Evolutionary conservation across 2,888 invertebrate genomes (phyloP), one percentile per base, ranked within the genome.

Genomic region (Schizaphis graminum): DNA sequence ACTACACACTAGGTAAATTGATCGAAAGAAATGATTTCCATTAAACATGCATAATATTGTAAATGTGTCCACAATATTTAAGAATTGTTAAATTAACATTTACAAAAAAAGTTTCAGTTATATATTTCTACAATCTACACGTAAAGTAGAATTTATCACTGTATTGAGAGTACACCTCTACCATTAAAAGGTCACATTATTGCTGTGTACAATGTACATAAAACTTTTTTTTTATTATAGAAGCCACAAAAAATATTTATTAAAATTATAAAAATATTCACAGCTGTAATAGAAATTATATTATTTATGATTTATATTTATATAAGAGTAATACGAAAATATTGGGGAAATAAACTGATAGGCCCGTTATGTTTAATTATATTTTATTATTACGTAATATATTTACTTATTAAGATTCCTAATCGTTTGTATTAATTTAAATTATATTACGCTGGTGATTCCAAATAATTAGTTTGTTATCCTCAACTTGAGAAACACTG

Each of bases 81-180:
- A 89, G 85, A 49, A 94, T 91, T 28, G 41, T 94, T 24, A 24
- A 8, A n/a, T 94, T 1, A 10, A 91, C 28, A 86, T 91, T 61
- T 26, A n/a, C n/a, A 16, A 86, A 21, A 28, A 91, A n/a, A 61
- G 41, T 67, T 94, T 49, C n/a, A 26, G 1, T n/a, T 86, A 91
- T 26, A 49, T 94, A 11, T 57, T 61, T 7, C 26, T 47, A 28
- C 35, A 24, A 49, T 7, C 26, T 47, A 28, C 35, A 24, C 16
- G 41, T n/a, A n/a, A 67, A n/a, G 53, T 24, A 24, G 53, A 85
- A 49, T 35, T 49, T 26, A 67, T 91, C 44, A 91, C 91, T n/a
- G 57, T 86, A 5, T 26, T 67, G 49, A 57, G 28, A 35, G 53
- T 87, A 21, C 86, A 91, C 1, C 87, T 67, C 5, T 13, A 91